Conservation (phyloP, 2,113 vertebrate genomes). For the Neoarius graeffei region DNA sequence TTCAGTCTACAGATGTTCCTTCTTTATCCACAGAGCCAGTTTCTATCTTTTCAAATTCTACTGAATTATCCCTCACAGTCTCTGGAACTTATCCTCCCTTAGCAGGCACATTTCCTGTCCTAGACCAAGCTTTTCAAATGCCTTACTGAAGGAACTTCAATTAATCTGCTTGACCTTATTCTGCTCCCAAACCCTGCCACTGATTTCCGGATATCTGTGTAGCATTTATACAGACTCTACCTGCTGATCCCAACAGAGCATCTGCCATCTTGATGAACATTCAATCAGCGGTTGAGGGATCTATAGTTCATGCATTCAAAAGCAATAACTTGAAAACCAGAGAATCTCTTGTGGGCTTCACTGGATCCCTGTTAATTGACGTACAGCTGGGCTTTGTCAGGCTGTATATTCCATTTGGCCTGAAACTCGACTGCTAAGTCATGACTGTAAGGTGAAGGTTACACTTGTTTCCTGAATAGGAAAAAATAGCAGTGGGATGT, state of each 20-base stretch:
- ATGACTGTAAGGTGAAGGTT: conserved; percentile 13
- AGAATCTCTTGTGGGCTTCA: conserved; percentile 31
- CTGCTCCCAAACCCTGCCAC: conserved; percentile 14
- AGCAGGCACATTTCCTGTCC: neutral
- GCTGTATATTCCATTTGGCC: conserved; percentile 39
- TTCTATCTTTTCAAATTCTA: conserved; percentile 37
- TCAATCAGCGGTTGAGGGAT: conserved; percentile 29
- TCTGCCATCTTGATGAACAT: conserved; percentile 37
- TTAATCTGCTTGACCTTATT: conserved; percentile 17
- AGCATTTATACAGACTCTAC: conserved; percentile 58
- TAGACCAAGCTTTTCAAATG: conserved; percentile 18
- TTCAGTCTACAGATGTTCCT: conserved; percentile 17
- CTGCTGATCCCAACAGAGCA: conserved; percentile 50
- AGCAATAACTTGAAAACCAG: conserved; percentile 41
- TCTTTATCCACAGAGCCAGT: neutral
- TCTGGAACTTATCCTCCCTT: neutral
- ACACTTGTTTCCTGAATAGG: conserved; percentile 42
- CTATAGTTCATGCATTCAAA: conserved; percentile 38
- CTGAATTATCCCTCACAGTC: conserved; percentile 20
- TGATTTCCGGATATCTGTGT: neutral
- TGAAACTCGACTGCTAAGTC: conserved; percentile 28
- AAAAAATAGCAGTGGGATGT: conserved; percentile 35
- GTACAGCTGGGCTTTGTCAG: conserved; percentile 46
- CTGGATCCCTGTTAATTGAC: conserved; percentile 42
- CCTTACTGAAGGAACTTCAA: conserved; percentile 1